phyloP scores from a whole-genome alignment of 2,797 vertebrate genomes.

The Lacerta agilis region DNA sequence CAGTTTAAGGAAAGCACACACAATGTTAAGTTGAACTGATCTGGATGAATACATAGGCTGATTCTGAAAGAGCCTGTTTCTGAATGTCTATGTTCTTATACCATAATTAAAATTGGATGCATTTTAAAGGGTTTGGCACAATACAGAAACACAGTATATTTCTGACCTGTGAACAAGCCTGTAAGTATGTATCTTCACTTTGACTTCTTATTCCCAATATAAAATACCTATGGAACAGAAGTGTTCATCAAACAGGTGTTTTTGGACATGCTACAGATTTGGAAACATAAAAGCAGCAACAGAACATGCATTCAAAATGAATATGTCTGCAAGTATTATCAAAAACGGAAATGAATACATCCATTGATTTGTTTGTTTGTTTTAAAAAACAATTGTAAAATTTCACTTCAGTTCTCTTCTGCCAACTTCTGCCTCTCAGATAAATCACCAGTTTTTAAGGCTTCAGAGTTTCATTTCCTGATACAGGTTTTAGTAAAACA shows the following conservation, averaged over 20 bases:
- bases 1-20: conserved; percentile 32
- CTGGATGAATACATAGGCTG: conserved; percentile 8
- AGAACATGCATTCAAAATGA: not conserved
- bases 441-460: not conserved
- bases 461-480: not conserved
- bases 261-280: not conserved
- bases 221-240: not conserved
- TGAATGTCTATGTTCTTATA: not conserved
- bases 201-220: not conserved
- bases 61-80: not conserved
- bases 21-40: not conserved
- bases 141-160: not conserved
- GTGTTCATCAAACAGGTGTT: not conserved
- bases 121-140: conserved; percentile 28
- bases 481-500: not conserved
- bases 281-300: not conserved
- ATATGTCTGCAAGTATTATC: not conserved
- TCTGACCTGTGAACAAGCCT: not conserved
- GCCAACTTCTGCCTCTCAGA: not conserved
- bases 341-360: not conserved
- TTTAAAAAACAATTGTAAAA: not conserved
- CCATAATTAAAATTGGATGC: not conserved
- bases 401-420: not conserved
- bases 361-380: not conserved
- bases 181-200: not conserved